Percentiles rank a stretch among this genome's conserved stretches.
Conservation (phyloP, 2,888 invertebrate species). For the Lampropteryx suffumata region DNA sequence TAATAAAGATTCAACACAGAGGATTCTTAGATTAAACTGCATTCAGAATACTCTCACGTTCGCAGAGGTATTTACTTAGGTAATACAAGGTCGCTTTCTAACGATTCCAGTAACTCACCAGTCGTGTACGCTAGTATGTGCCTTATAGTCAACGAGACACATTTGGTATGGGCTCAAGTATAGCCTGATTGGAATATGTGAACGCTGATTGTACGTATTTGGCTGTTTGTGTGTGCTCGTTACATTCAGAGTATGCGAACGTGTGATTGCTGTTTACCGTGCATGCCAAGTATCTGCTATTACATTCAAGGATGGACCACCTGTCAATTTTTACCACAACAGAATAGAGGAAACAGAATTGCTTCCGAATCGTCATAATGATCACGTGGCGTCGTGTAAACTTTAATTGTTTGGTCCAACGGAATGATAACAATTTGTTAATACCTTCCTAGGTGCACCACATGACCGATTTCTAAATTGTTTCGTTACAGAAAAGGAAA, state of each 20-base stretch:
- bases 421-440: slow-evolving; percentile 2
- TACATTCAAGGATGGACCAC: slow-evolving; percentile 12
- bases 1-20: background rate
- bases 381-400: too few relatives aligned
- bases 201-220: slow-evolving; percentile 18
- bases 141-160: slow-evolving; percentile 24
- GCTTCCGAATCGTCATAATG: too few relatives aligned
- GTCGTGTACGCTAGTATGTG: slow-evolving; percentile 15
- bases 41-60: slow-evolving; percentile 35
- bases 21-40: slow-evolving; percentile 1
- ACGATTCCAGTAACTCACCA: slow-evolving; percentile 34
- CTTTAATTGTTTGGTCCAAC: background rate
- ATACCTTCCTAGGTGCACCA: too few relatives aligned
- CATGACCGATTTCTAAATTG: slow-evolving; percentile 1
- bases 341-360: slow-evolving; percentile 6
- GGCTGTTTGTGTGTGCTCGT: slow-evolving; percentile 15
- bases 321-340: slow-evolving; percentile 11
- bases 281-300: slow-evolving; percentile 8
- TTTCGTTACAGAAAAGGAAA: slow-evolving; percentile 9
- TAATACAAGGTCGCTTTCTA: slow-evolving; percentile 61
- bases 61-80: slow-evolving; percentile 35
- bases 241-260: slow-evolving; percentile 6
- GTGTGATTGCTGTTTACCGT: slow-evolving; percentile 17
- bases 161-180: slow-evolving; percentile 33
- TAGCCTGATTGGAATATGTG: slow-evolving; percentile 22